Conservation (phyloP, 2,797 vertebrate species). For the Halcyon badia region DNA sequence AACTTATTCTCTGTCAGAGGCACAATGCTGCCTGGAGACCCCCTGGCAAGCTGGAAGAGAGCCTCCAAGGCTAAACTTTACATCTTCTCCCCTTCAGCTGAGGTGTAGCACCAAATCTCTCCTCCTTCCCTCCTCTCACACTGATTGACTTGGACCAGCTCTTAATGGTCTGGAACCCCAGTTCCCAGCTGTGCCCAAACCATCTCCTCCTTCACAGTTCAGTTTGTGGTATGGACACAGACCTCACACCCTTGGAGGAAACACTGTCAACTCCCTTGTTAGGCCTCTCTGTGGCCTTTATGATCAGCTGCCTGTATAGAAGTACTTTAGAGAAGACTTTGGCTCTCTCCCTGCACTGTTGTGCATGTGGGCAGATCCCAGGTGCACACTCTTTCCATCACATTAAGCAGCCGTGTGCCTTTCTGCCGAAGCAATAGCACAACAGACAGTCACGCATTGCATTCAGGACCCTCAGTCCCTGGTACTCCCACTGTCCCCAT, state of each 20-base stretch:
- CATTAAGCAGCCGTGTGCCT: rapidly evolving
- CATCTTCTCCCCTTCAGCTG: neutral
- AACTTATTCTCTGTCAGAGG: neutral
- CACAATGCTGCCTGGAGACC: neutral
- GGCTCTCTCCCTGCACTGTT: rapidly evolving
- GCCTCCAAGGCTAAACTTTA: neutral
- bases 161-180: neutral
- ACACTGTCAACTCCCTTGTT: neutral
- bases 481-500: neutral
- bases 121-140: neutral
- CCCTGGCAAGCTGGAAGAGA: neutral
- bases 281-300: neutral
- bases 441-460: neutral
- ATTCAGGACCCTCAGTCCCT: neutral
- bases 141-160: neutral
- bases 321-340: neutral
- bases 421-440: neutral
- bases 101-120: neutral
- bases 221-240: neutral
- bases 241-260: neutral
- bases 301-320: neutral
- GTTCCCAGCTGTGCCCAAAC: neutral
- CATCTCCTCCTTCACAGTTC: neutral
- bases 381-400: neutral
- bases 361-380: neutral